phyloP scores from a whole-genome alignment of 2,888 invertebrate species.

The Noctua comes region DNA sequence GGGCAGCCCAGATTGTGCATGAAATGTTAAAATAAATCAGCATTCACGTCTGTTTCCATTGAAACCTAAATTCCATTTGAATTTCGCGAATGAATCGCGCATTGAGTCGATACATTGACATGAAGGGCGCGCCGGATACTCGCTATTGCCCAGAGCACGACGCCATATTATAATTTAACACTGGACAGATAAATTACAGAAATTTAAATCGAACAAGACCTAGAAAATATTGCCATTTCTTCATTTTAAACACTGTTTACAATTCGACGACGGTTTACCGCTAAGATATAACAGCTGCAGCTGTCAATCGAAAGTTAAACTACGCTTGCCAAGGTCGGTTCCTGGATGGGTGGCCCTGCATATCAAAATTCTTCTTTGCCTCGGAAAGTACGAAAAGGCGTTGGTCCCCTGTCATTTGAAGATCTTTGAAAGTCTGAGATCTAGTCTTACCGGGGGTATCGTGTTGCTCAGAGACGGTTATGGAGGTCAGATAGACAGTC shows the following conservation, averaged over 20 bases:
- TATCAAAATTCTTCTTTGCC: background rate
- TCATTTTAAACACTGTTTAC: background rate
- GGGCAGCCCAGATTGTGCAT: background rate
- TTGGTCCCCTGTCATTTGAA: background rate
- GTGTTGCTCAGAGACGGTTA: background rate
- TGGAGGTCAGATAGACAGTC: background rate
- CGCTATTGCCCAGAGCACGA: slow-evolving; percentile 64
- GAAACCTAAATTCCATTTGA: slow-evolving; percentile 49
- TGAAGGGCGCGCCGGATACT: slow-evolving; percentile 65
- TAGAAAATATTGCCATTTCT: background rate
- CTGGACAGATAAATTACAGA: slow-evolving; percentile 49
- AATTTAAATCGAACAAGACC: slow-evolving; percentile 8
- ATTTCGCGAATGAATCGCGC: slow-evolving; percentile 65
- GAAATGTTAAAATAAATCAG: slow-evolving; percentile 41
- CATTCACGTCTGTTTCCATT: slow-evolving; percentile 48
- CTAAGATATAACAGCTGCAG: background rate
- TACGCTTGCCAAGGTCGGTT: background rate
- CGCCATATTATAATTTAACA: slow-evolving; percentile 63
- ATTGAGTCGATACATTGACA: slow-evolving; percentile 63
- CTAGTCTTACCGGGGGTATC: background rate
- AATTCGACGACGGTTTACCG: background rate
- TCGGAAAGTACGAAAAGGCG: background rate
- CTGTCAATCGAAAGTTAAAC: background rate
- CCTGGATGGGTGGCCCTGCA: background rate
- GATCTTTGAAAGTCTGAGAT: background rate